A percentile compares a stretch with the other conserved stretches of the same genome.
Evolutionary conservation across 1,140 invertebrate species (phyloP).

Genomic region (Cydia splendana): DNA sequence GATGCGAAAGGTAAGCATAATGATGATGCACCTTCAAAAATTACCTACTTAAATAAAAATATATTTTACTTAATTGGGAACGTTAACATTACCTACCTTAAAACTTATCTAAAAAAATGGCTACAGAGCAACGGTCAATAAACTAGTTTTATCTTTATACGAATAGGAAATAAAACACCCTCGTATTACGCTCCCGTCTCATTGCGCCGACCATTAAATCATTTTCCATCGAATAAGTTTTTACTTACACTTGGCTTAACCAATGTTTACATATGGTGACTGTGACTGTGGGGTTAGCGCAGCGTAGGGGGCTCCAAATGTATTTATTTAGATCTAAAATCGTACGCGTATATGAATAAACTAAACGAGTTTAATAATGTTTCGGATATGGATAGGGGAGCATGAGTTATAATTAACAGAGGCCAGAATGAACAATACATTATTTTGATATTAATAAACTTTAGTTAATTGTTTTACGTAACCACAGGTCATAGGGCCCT

Average conservation of each 20-base stretch:
- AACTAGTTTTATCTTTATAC: conserved; percentile 17
- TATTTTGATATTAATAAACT: neutral
- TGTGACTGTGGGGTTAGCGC: conserved; percentile 2
- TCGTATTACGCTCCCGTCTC: conserved; percentile 17
- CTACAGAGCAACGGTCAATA: neutral
- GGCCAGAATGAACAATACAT: neutral
- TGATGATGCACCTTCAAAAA: no score
- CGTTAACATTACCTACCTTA: no score
- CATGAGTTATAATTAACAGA: neutral
- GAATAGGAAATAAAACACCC: conserved; percentile 25
- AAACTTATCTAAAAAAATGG: no score
- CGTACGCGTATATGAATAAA: neutral
- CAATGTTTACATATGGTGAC: conserved; percentile 39
- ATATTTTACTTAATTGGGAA: no score
- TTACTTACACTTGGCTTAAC: conserved; percentile 42
- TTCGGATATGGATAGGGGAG: conserved; percentile 10
- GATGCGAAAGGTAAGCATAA: no score
- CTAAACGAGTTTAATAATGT: conserved; percentile 6
- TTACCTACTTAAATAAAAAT: no score
- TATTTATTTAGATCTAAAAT: conserved; percentile 9
- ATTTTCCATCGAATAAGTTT: conserved; percentile 47
- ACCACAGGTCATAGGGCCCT: neutral
- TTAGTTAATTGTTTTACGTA: neutral
- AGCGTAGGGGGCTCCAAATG: conserved; percentile 3
- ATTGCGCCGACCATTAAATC: conserved; percentile 40